Evolutionary conservation across 2,113 vertebrate genomes (phyloP).

Genomic region (Gymnogyps californianus): DNA sequence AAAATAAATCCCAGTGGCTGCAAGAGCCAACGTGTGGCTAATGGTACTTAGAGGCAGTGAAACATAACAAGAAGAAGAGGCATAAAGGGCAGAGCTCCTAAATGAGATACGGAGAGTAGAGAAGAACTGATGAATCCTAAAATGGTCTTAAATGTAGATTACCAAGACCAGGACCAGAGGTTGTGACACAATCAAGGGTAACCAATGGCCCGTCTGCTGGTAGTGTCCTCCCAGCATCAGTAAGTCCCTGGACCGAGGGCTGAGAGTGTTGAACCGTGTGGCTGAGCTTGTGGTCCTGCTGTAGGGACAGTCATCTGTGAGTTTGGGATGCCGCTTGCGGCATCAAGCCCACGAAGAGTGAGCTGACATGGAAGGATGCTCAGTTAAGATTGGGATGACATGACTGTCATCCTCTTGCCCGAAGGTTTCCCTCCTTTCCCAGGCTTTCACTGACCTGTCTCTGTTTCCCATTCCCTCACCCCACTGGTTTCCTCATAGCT

Average conservation of each 20-base stretch:
- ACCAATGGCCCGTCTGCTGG: accelerated
- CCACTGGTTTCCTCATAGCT: background rate
- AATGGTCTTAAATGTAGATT: background rate
- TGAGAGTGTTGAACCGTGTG: background rate
- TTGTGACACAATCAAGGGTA: background rate
- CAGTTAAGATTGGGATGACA: background rate
- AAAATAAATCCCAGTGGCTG: background rate
- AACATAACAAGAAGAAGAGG: background rate
- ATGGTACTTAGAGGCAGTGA: background rate
- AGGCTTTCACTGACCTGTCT: background rate
- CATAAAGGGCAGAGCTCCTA: background rate
- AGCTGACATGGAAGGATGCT: background rate
- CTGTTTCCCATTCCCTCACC: background rate
- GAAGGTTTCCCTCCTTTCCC: background rate
- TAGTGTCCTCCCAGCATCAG: background rate
- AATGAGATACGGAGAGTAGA: background rate
- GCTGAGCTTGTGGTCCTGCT: background rate
- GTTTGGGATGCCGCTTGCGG: accelerated
- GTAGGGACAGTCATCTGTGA: background rate
- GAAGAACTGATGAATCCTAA: background rate
- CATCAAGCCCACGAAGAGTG: background rate
- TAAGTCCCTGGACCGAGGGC: background rate
- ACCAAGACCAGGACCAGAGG: background rate
- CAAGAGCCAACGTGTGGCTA: background rate
- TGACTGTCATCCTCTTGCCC: background rate